Percentiles rank a stretch among this genome's conserved stretches.
Conservation (phyloP, 2,797 vertebrate genomes). For the Nyctalus aviator region DNA sequence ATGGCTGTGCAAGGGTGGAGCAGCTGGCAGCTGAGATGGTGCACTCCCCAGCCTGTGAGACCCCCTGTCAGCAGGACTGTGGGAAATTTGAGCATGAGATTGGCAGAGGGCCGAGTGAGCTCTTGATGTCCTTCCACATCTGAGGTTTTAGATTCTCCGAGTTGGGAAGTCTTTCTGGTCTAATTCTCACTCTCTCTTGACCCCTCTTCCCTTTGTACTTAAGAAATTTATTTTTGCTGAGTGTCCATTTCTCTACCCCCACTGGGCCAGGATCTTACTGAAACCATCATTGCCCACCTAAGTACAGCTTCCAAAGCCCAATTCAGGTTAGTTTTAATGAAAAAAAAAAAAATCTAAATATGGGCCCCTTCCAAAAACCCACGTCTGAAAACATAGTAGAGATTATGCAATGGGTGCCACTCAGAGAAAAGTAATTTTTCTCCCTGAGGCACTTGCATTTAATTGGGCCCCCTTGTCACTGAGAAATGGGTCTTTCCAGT, state of each 20-base stretch:
- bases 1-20: not conserved
- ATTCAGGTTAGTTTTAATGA: not conserved
- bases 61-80: not conserved
- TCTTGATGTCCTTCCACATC: not conserved
- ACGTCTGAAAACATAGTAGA: not conserved
- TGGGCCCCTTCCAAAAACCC: not conserved
- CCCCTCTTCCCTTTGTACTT: not conserved
- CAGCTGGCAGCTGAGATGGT: not conserved
- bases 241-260: not conserved
- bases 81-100: not conserved
- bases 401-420: constrained; percentile 49
- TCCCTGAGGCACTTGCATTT: constrained; percentile 64
- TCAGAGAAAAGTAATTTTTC: constrained; percentile 76
- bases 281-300: not conserved
- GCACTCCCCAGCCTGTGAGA: not conserved
- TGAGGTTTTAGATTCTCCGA: not conserved
- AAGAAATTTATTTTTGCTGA: not conserved
- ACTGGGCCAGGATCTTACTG: not conserved
- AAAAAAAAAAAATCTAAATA: not conserved
- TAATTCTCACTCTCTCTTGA: rapidly evolving
- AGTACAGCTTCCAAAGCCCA: not conserved
- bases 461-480: constrained; percentile 72
- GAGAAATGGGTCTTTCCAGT: constrained; percentile 70
- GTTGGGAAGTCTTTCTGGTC: not conserved
- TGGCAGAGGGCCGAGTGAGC: not conserved